A percentile compares a stretch with the other conserved stretches of the same genome.
Evolutionary conservation across 2,888 invertebrate species (phyloP).

Genomic region (Leucoptera coffeella): DNA sequence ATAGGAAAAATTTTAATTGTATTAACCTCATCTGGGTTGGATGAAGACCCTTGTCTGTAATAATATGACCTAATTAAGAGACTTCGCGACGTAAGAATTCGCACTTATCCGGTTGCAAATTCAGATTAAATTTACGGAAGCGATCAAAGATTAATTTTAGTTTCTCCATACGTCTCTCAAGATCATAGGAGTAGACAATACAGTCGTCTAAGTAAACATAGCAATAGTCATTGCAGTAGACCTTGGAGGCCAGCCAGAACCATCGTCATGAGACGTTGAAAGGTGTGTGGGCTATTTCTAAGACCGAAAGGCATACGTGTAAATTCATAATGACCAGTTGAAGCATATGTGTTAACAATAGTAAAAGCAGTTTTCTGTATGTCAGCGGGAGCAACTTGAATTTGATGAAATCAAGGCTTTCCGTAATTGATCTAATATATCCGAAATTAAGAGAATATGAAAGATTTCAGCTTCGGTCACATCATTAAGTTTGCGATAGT

Average conservation of each 20-base stretch:
- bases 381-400: slow-evolving; percentile 7
- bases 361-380: slow-evolving; percentile 12
- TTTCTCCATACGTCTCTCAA: not conserved
- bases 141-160: not conserved
- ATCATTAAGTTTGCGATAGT: too few species aligned
- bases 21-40: slow-evolving; percentile 15
- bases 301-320: too few species aligned
- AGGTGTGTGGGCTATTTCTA: too few species aligned
- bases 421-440: slow-evolving; percentile 5
- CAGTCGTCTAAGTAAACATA: too few species aligned
- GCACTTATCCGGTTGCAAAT: too few species aligned
- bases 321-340: slow-evolving; percentile 5
- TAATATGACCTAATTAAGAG: slow-evolving; percentile 1
- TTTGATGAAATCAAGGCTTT: slow-evolving; percentile 1
- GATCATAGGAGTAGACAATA: too few species aligned
- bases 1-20: slow-evolving; percentile 11
- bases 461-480: too few species aligned
- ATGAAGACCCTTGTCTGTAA: not conserved
- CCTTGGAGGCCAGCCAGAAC: slow-evolving; percentile 11
- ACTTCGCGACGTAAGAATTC: too few species aligned
- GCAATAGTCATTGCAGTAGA: too few species aligned
- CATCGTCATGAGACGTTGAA: too few species aligned
- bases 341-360: slow-evolving; percentile 10
- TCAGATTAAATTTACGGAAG: too few species aligned
- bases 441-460: too few species aligned